A percentile compares a stretch with the other conserved stretches of the same genome.
Evolutionary conservation across 2,888 invertebrate genomes (phyloP).

Genomic region (Cosmopolites sordidus): DNA sequence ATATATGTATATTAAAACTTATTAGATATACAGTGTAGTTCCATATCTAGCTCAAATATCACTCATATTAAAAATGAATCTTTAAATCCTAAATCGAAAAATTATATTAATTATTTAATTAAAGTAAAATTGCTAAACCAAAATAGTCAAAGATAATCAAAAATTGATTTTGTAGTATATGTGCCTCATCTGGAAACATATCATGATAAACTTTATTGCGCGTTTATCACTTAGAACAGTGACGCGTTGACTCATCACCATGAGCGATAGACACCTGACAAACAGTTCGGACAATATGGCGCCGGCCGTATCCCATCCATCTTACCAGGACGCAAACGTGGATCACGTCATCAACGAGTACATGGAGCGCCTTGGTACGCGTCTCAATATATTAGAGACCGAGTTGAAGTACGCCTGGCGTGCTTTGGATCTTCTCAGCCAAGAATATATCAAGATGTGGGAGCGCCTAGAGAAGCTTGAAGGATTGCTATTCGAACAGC

Average conservation of each 20-base stretch:
- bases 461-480: slow-evolving; percentile 84
- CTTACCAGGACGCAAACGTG: slow-evolving; percentile 47
- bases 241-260: not conserved
- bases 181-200: slow-evolving; percentile 29
- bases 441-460: slow-evolving; percentile 94
- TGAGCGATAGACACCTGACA: slow-evolving; percentile 1
- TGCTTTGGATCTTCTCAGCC: slow-evolving; percentile 82
- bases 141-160: no score
- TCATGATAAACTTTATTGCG: slow-evolving; percentile 28
- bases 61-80: no score
- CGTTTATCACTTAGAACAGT: not conserved
- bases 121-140: no score
- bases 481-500: slow-evolving; percentile 81
- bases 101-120: no score
- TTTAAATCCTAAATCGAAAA: no score
- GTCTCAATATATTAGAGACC: slow-evolving; percentile 82
- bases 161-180: slow-evolving; percentile 6
- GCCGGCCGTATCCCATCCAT: slow-evolving; percentile 22
- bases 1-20: no score
- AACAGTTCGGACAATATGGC: slow-evolving; percentile 4
- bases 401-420: slow-evolving; percentile 91
- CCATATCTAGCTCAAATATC: no score
- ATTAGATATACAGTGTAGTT: no score
- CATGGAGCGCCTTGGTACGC: slow-evolving; percentile 84
- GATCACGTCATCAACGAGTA: slow-evolving; percentile 82